Percentiles rank a stretch among this genome's conserved stretches.
These are phyloP conservation scores for Osmoderma eremita DNA, from an alignment of 2,888 invertebrate species.

Conservation along the genomic window DNA sequence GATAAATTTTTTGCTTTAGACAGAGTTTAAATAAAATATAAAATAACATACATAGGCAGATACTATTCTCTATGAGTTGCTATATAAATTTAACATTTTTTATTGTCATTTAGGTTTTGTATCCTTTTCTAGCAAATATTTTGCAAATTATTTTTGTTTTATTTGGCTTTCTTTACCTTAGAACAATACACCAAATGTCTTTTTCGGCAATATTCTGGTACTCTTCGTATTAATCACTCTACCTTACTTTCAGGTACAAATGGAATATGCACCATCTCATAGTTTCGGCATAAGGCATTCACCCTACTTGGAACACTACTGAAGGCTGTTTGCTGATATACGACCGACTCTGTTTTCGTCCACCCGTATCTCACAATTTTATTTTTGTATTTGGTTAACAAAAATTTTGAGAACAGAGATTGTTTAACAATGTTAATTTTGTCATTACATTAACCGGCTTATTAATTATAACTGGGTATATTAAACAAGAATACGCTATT, in stretches of 20 bases:
- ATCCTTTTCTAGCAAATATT: no score
- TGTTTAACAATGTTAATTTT: conserved; percentile 20
- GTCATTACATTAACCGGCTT: conserved; percentile 27
- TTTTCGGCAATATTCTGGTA: conserved; percentile 3
- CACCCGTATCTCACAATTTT: conserved; percentile 6
- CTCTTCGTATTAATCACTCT: conserved; percentile 44
- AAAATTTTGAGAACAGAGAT: conserved; percentile 32
- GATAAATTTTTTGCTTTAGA: no score
- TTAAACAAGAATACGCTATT: not conserved
- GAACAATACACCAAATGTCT: no score
- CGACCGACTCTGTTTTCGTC: conserved; percentile 39
- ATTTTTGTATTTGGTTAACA: conserved; percentile 16
- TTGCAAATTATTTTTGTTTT: no score
- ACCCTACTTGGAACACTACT: conserved; percentile 70
- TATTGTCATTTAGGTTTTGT: no score
- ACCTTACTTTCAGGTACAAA: conserved; percentile 67
- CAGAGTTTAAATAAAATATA: no score
- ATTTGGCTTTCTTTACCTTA: not conserved
- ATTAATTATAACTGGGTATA: conserved; percentile 16
- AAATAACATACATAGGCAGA: no score
- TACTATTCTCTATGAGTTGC: no score
- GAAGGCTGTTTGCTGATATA: conserved; percentile 45
- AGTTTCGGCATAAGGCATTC: conserved; percentile 91
- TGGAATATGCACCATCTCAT: conserved; percentile 73
- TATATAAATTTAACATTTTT: no score